Evolutionary conservation across 2,797 vertebrate genomes (phyloP).

Genomic region (Danionella dracula): DNA sequence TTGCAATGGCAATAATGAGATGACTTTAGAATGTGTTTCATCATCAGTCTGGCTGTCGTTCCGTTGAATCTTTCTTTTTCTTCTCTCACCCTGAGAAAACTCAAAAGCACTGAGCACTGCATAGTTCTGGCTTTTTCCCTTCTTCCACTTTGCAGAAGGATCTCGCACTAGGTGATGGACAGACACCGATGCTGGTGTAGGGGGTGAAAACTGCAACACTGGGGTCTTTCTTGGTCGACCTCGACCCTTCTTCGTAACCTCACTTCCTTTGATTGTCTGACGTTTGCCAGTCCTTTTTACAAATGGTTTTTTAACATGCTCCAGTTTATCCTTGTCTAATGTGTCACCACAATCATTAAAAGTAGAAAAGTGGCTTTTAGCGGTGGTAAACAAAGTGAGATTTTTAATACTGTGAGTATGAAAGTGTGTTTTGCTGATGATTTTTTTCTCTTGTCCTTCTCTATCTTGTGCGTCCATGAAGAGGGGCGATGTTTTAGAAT

Average conservation of each 20-base stretch:
- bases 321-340: constrained; percentile 73
- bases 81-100: constrained; percentile 24
- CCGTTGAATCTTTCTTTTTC: constrained; percentile 5
- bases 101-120: constrained; percentile 1
- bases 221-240: constrained; percentile 85
- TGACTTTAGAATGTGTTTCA: constrained; percentile 36
- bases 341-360: constrained; percentile 26
- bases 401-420: not conserved
- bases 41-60: constrained; percentile 20
- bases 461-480: not conserved
- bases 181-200: constrained; percentile 46
- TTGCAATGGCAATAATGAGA: constrained; percentile 35
- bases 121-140: constrained; percentile 10
- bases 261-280: constrained; percentile 72
- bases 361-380: not conserved
- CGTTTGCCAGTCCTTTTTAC: constrained; percentile 76
- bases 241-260: constrained; percentile 83
- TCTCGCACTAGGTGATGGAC: constrained; percentile 52
- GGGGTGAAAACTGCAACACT: constrained; percentile 57
- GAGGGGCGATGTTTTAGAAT: not conserved
- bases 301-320: constrained; percentile 77
- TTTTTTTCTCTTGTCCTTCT: not conserved
- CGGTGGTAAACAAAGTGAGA: not conserved
- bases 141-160: constrained; percentile 38
- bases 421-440: constrained; percentile 14